A percentile compares a stretch with the other conserved stretches of the same genome.
phyloP scores from a whole-genome alignment of 2,888 invertebrate species.

The Keiferia lycopersicella region DNA sequence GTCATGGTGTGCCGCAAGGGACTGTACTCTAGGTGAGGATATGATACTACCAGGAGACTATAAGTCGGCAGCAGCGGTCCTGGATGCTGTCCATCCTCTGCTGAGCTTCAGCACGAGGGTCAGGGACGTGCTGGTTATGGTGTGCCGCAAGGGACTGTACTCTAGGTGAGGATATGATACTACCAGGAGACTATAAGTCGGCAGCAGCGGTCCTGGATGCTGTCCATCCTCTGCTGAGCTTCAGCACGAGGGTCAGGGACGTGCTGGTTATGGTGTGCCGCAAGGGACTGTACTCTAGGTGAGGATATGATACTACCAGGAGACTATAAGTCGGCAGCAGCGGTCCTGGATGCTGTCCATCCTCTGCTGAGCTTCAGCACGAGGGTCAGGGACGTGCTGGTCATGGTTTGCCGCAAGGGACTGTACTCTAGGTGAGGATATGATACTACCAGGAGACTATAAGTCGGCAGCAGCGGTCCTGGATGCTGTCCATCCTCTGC shows the following conservation, averaged over 20 bases:
- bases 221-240: slow-evolving; percentile 84
- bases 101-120: slow-evolving; percentile 84
- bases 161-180: slow-evolving; percentile 77
- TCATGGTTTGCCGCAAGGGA: slow-evolving; percentile 87
- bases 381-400: slow-evolving; percentile 84
- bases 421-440: slow-evolving; percentile 50
- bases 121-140: slow-evolving; percentile 86
- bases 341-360: slow-evolving; percentile 81
- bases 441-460: slow-evolving; percentile 34
- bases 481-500: slow-evolving; percentile 84
- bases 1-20: slow-evolving; percentile 88
- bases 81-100: slow-evolving; percentile 85
- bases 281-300: slow-evolving; percentile 81
- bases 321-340: slow-evolving; percentile 30
- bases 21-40: slow-evolving; percentile 84
- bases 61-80: slow-evolving; percentile 75
- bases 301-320: slow-evolving; percentile 27
- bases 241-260: slow-evolving; percentile 85
- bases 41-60: slow-evolving; percentile 49
- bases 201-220: slow-evolving; percentile 69
- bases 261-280: slow-evolving; percentile 86
- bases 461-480: slow-evolving; percentile 45
- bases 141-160: slow-evolving; percentile 88
- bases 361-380: slow-evolving; percentile 85
- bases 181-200: slow-evolving; percentile 34